phyloP scores from a whole-genome alignment of 2,113 vertebrate genomes.

The Sphaerodactylus townsendi region DNA sequence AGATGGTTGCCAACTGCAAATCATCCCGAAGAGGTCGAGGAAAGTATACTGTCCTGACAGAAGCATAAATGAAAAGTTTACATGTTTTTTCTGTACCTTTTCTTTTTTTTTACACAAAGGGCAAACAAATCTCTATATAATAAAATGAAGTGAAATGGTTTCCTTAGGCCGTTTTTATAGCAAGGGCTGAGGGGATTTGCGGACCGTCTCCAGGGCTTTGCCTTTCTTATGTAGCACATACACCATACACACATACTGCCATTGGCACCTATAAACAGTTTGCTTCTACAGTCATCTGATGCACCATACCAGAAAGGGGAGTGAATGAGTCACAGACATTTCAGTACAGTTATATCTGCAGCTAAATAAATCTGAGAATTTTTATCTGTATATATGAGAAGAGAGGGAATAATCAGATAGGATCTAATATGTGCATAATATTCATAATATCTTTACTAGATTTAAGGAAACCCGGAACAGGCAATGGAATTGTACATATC shows the following conservation, averaged over 20 bases:
- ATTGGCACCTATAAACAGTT: constrained; percentile 30
- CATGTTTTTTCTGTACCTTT: constrained; percentile 48
- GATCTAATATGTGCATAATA: neutral
- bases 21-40: constrained; percentile 39
- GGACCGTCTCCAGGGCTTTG: constrained; percentile 14
- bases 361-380: neutral
- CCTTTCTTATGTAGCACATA: constrained; percentile 6
- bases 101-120: constrained; percentile 36
- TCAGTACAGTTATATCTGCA: neutral
- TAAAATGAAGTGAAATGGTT: constrained; percentile 25
- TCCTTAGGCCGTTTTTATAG: constrained; percentile 46
- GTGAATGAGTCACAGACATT: neutral
- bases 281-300: constrained; percentile 13
- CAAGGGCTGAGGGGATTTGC: constrained; percentile 19
- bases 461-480: neutral
- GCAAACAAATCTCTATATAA: constrained; percentile 53
- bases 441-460: neutral
- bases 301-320: neutral
- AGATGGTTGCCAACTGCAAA: constrained; percentile 42
- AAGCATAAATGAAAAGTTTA: constrained; percentile 46
- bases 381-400: neutral
- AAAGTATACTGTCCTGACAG: constrained; percentile 34
- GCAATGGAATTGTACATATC: neutral
- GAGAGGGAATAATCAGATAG: too few species aligned
- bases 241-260: constrained; percentile 22